phyloP scores from a whole-genome alignment of 2,113 vertebrate species.

The Arvicanthis niloticus region DNA sequence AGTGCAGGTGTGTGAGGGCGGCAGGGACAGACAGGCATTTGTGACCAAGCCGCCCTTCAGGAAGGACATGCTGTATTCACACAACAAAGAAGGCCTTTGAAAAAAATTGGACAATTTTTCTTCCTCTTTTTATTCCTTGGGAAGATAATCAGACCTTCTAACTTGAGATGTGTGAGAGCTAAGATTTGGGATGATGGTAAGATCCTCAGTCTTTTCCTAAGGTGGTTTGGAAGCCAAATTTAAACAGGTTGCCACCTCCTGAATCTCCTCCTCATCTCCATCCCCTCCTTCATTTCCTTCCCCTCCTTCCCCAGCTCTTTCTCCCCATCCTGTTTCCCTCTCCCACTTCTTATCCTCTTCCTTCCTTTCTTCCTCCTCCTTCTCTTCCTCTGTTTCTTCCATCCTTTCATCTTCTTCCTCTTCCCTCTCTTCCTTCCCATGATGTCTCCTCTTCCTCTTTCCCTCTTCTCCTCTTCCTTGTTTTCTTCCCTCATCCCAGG shows the following conservation, averaged over 20 bases:
- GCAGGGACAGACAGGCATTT: not conserved
- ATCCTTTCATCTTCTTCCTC: not conserved
- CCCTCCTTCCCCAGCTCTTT: too few species aligned
- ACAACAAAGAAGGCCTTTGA: conserved; percentile 4
- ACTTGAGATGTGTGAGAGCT: not conserved
- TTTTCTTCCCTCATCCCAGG: too few species aligned
- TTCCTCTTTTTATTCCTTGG: conserved; percentile 28
- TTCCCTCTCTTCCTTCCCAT: not conserved
- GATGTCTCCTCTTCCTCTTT: too few species aligned
- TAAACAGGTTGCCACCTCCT: not conserved
- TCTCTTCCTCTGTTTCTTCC: not conserved
- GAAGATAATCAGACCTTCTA: not conserved
- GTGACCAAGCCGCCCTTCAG: not conserved
- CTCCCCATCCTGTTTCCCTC: too few species aligned
- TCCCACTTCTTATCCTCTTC: not conserved
- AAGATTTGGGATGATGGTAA: not conserved
- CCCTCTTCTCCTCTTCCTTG: too few species aligned
- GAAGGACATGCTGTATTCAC: not conserved
- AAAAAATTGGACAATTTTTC: not conserved
- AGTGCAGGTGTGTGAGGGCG: not conserved
- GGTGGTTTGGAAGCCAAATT: not conserved
- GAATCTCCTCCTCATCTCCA: not conserved
- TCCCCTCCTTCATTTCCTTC: too few species aligned
- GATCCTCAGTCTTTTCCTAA: not conserved
- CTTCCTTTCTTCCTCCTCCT: not conserved